Conservation (phyloP, 2,797 vertebrate genomes). For the Bradypus variegatus region DNA sequence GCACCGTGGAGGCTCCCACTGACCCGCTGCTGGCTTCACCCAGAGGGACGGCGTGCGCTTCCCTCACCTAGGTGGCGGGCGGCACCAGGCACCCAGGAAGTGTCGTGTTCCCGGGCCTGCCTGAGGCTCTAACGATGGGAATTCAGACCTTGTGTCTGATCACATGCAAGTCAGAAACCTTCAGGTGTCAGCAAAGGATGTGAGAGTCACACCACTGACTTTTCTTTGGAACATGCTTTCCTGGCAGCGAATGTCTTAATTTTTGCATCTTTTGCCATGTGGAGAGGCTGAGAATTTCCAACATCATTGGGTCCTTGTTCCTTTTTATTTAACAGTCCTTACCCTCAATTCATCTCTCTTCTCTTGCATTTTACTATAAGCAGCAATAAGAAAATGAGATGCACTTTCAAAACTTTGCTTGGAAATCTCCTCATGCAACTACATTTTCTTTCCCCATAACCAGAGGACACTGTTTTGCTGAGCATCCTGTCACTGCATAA, state of each 20-base stretch:
- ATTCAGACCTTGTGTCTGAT: too few relatives aligned
- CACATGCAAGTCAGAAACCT: too few relatives aligned
- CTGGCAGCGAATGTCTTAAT: not conserved
- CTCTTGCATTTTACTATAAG: not conserved
- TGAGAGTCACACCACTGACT: not conserved
- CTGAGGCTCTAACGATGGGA: too few relatives aligned
- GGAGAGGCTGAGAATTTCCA: not conserved
- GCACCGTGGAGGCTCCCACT: not conserved
- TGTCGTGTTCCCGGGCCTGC: too few relatives aligned
- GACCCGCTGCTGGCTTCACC: not conserved
- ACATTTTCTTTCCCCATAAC: too few relatives aligned
- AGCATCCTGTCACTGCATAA: not conserved
- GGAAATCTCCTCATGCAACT: not conserved
- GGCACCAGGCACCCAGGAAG: not conserved
- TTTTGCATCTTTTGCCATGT: not conserved
- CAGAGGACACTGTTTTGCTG: too few relatives aligned
- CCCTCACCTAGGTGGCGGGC: not conserved
- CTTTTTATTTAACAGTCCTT: not conserved
- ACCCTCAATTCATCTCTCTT: not conserved
- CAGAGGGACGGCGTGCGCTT: accelerated
- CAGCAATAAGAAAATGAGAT: not conserved
- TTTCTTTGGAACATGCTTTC: not conserved
- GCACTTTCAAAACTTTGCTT: not conserved
- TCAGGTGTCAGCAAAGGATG: not conserved
- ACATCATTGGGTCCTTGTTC: too few relatives aligned